Percentiles rank a stretch among this genome's conserved stretches.
Evolutionary conservation across 2,113 vertebrate species (phyloP).

Genomic region (Furnarius figulus): DNA sequence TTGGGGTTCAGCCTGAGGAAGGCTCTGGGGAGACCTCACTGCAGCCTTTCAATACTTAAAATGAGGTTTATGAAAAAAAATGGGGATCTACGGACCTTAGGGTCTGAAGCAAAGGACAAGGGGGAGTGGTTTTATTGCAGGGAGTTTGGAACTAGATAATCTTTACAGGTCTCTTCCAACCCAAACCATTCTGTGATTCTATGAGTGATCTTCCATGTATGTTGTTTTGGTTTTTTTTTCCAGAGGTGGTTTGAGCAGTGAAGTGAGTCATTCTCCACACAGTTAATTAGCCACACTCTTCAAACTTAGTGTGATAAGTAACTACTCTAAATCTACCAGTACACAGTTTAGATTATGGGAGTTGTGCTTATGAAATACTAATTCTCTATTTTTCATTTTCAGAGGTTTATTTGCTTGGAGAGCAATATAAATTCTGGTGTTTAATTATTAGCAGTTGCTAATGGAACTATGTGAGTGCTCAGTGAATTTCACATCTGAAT

Average conservation of each 20-base stretch:
- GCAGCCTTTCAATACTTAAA: not conserved
- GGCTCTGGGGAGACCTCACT: not conserved
- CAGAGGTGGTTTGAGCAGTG: not conserved
- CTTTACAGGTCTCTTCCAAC: not conserved
- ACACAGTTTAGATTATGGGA: not conserved
- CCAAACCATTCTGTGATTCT: not conserved
- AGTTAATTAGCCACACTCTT: not conserved
- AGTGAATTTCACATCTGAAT: not conserved
- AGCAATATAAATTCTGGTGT: not conserved
- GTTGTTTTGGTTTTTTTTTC: not conserved
- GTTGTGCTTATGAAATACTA: not conserved
- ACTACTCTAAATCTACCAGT: not conserved
- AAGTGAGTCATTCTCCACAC: not conserved
- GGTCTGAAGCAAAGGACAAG: not conserved
- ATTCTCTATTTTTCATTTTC: not conserved
- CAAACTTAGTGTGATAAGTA: not conserved
- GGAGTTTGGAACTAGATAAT: not conserved
- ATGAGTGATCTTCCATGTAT: not conserved
- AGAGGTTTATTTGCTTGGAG: not conserved
- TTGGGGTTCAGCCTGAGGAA: not conserved
- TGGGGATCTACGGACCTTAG: too few relatives aligned
- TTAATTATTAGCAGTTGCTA: not conserved
- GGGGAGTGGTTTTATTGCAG: not conserved
- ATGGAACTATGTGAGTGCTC: not conserved
- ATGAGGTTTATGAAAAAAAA: not conserved